These are phyloP conservation scores for Toxonevra muliebris DNA, from an alignment of 2,888 invertebrate species.

Conservation along the genomic window DNA sequence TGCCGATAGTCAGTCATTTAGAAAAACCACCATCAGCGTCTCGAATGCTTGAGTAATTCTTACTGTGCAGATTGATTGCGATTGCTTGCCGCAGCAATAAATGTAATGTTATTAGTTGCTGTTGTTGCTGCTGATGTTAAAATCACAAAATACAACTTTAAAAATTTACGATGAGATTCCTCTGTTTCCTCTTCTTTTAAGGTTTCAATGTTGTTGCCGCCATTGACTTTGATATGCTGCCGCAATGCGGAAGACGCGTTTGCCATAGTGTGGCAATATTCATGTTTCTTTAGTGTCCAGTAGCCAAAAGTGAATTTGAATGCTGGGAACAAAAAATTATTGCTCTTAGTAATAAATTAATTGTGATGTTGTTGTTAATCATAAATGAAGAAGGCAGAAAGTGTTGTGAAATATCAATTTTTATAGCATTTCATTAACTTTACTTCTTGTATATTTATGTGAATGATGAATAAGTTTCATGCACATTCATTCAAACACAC, in stretches of 20 bases:
- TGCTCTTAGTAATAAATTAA: slow-evolving; percentile 22
- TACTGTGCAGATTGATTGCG: slow-evolving; percentile 8
- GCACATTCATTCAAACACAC: too few relatives aligned
- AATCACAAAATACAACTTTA: too few relatives aligned
- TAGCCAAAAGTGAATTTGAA: slow-evolving; percentile 26
- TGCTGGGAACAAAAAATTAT: slow-evolving; percentile 1
- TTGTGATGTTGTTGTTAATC: slow-evolving; percentile 25
- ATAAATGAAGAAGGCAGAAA: slow-evolving; percentile 4
- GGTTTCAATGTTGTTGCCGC: too few relatives aligned
- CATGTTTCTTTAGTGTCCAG: slow-evolving; percentile 18
- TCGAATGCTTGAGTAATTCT: background rate
- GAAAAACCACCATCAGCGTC: background rate
- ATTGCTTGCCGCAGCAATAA: background rate
- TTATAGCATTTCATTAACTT: slow-evolving; percentile 27
- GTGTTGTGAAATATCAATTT: slow-evolving; percentile 17
- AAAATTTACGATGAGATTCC: too few relatives aligned
- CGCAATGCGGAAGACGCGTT: background rate
- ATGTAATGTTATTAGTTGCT: background rate
- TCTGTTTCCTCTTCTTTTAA: too few relatives aligned
- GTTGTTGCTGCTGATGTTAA: too few relatives aligned
- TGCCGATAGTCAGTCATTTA: slow-evolving; percentile 5
- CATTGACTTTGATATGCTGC: too few relatives aligned
- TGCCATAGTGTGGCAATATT: slow-evolving; percentile 14
- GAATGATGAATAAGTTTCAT: too few relatives aligned
- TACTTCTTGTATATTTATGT: too few relatives aligned